A percentile compares a stretch with the other conserved stretches of the same genome.
Conservation (phyloP, 2,888 invertebrate genomes). For the Clanis bilineata region DNA sequence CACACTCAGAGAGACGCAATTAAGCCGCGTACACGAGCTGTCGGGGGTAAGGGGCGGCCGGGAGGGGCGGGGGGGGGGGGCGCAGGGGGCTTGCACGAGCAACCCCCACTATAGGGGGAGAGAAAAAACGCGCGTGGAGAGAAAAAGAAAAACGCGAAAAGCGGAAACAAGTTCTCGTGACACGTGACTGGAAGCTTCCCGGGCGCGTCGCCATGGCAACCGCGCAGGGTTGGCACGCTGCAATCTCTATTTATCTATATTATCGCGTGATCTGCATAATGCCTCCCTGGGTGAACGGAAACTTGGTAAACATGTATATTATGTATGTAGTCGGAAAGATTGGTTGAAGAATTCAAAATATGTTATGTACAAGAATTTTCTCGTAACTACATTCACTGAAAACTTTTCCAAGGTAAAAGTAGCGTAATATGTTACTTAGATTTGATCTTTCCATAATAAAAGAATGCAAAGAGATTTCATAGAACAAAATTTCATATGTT, state of each 20-base stretch:
- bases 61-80: slow-evolving; percentile 27
- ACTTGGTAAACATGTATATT: neutral
- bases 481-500: no score
- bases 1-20: slow-evolving; percentile 83
- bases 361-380: no score
- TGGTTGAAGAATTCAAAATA: neutral
- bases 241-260: slow-evolving; percentile 12
- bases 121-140: slow-evolving; percentile 70
- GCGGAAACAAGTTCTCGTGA: slow-evolving; percentile 76
- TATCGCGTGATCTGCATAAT: slow-evolving; percentile 12
- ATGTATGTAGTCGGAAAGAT: neutral
- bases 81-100: slow-evolving; percentile 41
- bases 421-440: no score
- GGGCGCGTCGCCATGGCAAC: slow-evolving; percentile 72
- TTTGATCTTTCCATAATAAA: no score
- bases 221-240: slow-evolving; percentile 40
- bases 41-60: slow-evolving; percentile 43
- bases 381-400: no score
- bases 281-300: neutral
- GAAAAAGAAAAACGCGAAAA: slow-evolving; percentile 76
- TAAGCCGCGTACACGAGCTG: slow-evolving; percentile 79
- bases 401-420: no score
- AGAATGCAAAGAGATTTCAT: no score
- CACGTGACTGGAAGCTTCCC: slow-evolving; percentile 80
- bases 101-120: slow-evolving; percentile 38